Percentiles rank a stretch among this genome's conserved stretches.
Conservation (phyloP, 64 coral and sea anemone genomes). For the Pachyseris speciosa region DNA sequence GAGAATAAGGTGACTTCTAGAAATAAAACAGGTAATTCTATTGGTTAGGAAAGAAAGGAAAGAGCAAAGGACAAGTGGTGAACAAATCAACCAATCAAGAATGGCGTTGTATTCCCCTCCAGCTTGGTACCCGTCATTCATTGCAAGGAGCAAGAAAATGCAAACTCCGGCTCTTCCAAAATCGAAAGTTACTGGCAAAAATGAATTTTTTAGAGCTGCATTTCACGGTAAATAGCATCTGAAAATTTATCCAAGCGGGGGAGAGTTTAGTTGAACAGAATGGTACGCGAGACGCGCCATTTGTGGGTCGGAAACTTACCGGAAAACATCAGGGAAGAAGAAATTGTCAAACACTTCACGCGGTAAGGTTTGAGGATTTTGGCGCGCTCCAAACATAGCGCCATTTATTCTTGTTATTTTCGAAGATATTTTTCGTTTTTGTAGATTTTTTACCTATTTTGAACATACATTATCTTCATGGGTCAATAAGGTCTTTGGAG, state of each 20-base stretch:
- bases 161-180: background rate
- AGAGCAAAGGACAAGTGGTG: too few relatives aligned
- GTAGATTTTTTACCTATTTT: background rate
- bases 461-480: background rate
- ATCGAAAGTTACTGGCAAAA: background rate
- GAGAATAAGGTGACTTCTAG: background rate
- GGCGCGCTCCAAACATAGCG: background rate
- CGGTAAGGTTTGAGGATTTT: constrained; percentile 54
- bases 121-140: constrained; percentile 14
- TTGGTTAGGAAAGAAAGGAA: background rate
- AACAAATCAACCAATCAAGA: constrained; percentile 35
- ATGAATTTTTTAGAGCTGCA: background rate
- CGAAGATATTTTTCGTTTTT: background rate
- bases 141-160: constrained; percentile 26
- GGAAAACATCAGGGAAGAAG: constrained; percentile 89
- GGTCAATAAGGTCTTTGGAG: background rate
- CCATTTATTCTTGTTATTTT: background rate
- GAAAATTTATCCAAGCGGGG: background rate
- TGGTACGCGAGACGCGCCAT: constrained; percentile 99
- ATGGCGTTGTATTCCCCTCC: background rate
- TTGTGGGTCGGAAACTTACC: constrained; percentile 99
- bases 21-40: background rate
- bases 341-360: constrained; percentile 94
- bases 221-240: background rate
- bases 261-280: constrained; percentile 4